Base-by-base conservation (phyloP, 2,888 invertebrate genomes). In the Dasysyrphus albostriatus region DNA sequence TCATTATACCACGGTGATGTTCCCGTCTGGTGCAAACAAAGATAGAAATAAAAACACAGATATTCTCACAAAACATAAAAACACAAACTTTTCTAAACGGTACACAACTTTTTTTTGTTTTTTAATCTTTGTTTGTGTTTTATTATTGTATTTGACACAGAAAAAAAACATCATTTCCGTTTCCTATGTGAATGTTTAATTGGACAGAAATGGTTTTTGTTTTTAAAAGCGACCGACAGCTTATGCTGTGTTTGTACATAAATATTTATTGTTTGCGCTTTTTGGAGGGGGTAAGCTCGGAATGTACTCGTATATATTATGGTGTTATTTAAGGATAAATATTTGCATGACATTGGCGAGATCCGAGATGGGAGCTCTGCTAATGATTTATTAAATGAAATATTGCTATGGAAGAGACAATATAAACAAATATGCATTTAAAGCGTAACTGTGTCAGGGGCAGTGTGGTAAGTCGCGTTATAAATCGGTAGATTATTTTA, bases 161-260 rank as follows among this genome's bases (percentile, higher is more conserved):
- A 39, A 29, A 51, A 34, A 69, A 37, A 29, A 4, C 44, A 51
- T 8, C 12, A 69, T 69, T 54, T 69, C 69, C 69, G 51, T 69
- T 69, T 69, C 69, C 67, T 69, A 69, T 69, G 69, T 51, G 51
- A 69, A 69, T 69, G 69, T 54, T 69, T 54, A 69, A 69, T 69
- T 69, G 51, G 51, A 69, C 69, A 69, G 51, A 54, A 69, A 69
- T 69, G 51, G 69, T n/a, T 69, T 69, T 69, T 65, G 34, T 54
- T 69, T 54, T 69, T 49, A 47, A 51, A 54, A 24, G 37, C 29
- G n/a, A 44, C 61, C 39, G 19, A 67, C 69, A 51, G 39, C 67
- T 51, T 51, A 69, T 69, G 67, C 51, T 10, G 14, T 63, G 63
- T 69, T 69, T 51, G 54, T 9, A 54, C 37, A 69, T 54, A 69